Conservation (phyloP, 1,140 invertebrate species). For the Bicyclus anynana region DNA sequence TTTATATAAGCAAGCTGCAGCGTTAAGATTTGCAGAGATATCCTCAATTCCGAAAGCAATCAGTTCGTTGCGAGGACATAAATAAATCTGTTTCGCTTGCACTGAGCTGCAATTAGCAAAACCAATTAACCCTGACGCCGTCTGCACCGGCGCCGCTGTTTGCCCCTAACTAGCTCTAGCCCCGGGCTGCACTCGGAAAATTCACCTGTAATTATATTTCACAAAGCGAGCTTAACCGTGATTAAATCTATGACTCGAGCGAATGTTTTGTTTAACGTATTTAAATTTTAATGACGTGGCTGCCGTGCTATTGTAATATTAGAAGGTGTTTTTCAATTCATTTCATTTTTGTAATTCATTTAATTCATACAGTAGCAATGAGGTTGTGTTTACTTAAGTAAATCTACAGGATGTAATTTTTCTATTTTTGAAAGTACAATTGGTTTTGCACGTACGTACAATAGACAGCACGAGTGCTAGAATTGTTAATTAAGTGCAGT, state of each 20-base stretch:
- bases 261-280: not conserved
- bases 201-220: constrained; percentile 8
- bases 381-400: too few species aligned
- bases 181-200: not conserved
- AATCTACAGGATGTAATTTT: too few species aligned
- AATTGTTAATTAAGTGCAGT: too few species aligned
- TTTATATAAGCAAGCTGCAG: not conserved
- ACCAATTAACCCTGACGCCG: constrained; percentile 4
- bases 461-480: too few species aligned
- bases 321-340: not conserved
- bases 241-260: constrained; percentile 1
- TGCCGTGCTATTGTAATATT: not conserved
- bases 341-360: too few species aligned
- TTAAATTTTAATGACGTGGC: not conserved
- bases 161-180: constrained; percentile 5
- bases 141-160: constrained; percentile 3
- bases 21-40: not conserved
- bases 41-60: not conserved
- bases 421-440: too few species aligned
- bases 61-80: not conserved
- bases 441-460: too few species aligned
- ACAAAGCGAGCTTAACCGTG: constrained; percentile 4
- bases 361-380: too few species aligned
- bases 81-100: constrained; percentile 6
- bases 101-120: constrained; percentile 3